Evolutionary conservation across 2,888 invertebrate genomes (phyloP).

Genomic region (Neoitamus cyanurus): DNA sequence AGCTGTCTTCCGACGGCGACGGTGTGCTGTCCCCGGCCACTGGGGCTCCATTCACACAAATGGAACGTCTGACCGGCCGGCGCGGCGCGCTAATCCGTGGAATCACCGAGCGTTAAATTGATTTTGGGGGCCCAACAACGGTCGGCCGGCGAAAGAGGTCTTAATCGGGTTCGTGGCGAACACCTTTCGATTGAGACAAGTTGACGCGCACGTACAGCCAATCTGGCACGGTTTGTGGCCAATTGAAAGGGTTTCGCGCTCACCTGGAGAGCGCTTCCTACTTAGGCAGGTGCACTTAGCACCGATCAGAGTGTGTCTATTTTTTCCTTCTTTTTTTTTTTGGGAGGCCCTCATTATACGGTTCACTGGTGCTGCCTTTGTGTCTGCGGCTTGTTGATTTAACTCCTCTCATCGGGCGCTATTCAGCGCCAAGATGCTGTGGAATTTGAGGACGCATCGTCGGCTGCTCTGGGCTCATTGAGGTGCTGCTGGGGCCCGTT

Average conservation of each 20-base stretch:
- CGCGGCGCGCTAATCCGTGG: constrained; percentile 3
- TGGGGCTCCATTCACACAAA: background rate
- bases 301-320: constrained; percentile 46
- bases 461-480: background rate
- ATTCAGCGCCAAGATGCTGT: constrained; percentile 10
- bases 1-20: background rate
- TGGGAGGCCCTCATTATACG: background rate
- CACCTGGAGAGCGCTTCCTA: constrained; percentile 38
- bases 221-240: constrained; percentile 32
- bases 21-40: background rate
- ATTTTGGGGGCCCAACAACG: constrained; percentile 30
- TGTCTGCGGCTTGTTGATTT: background rate
- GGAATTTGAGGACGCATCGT: background rate
- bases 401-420: background rate
- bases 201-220: constrained; percentile 33
- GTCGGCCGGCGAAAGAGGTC: constrained; percentile 4
- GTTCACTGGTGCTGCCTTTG: constrained; percentile 9
- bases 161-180: constrained; percentile 26
- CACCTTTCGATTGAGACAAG: constrained; percentile 48
- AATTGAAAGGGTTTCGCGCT: constrained; percentile 33
- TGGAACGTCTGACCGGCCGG: background rate
- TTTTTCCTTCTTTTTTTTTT: background rate
- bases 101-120: constrained; percentile 47
- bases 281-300: constrained; percentile 51
- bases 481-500: constrained; percentile 4